phyloP scores from a whole-genome alignment of 2,797 vertebrate genomes.

The Cirrhinus molitorella region DNA sequence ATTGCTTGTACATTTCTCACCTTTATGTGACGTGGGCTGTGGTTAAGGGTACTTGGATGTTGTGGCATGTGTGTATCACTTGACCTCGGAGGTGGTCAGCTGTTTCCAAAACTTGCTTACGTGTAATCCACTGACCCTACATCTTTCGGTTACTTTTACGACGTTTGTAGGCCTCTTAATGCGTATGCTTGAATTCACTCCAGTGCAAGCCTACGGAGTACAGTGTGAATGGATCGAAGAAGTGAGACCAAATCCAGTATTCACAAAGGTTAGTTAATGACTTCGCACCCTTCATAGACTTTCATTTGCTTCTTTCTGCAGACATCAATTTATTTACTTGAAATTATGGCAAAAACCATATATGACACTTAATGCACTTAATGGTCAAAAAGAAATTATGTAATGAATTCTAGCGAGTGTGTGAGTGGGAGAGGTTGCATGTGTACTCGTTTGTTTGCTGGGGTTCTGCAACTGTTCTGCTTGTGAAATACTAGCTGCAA shows the following conservation, averaged over 20 bases:
- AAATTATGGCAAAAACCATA: constrained; percentile 69
- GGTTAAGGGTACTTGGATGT: constrained; percentile 60
- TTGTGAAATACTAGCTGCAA: constrained; percentile 66
- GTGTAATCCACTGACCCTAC: constrained; percentile 80
- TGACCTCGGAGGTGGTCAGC: constrained; percentile 80
- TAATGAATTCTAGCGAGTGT: constrained; percentile 71
- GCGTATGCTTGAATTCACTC: constrained; percentile 73
- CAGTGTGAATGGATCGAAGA: constrained; percentile 69
- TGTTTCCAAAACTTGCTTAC: constrained; percentile 83
- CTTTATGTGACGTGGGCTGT: constrained; percentile 67
- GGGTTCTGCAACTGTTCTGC: constrained; percentile 63
- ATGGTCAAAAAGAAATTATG: constrained; percentile 66
- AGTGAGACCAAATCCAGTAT: constrained; percentile 85
- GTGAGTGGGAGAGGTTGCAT: constrained; percentile 80
- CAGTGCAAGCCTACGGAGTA: constrained; percentile 52
- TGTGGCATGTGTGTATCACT: constrained; percentile 78
- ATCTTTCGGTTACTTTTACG: constrained; percentile 82
- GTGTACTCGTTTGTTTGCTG: constrained; percentile 74
- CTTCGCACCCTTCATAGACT: constrained; percentile 80
- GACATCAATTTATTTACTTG: constrained; percentile 75
- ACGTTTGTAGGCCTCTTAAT: constrained; percentile 77
- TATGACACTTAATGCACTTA: constrained; percentile 75
- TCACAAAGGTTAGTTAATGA: constrained; percentile 73
- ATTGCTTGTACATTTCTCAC: constrained; percentile 62
- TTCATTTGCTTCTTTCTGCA: constrained; percentile 54